phyloP scores from a whole-genome alignment of 2,888 invertebrate genomes.

The Lasioglossum malachurum region DNA sequence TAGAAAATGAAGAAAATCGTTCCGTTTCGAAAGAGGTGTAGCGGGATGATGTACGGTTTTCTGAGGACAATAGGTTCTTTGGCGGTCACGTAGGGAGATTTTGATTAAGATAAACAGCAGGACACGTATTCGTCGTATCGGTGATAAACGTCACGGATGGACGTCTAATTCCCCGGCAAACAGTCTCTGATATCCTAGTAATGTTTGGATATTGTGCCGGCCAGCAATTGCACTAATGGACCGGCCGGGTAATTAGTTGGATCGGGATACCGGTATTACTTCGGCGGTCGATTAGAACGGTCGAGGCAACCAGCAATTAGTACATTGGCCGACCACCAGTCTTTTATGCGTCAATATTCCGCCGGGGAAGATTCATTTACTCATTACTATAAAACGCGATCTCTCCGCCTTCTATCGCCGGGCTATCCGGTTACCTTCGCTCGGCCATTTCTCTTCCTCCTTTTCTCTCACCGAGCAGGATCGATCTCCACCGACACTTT shows the following conservation, averaged over 20 bases:
- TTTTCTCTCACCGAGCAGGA: neutral
- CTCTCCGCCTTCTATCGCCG: neutral
- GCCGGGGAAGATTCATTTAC: constrained; percentile 44
- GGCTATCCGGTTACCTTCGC: constrained; percentile 30
- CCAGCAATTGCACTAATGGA: constrained; percentile 60
- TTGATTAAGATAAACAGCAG: neutral
- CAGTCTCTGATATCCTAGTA: constrained; percentile 42
- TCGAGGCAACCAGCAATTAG: constrained; percentile 53
- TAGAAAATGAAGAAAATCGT: neutral
- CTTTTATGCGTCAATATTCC: constrained; percentile 50
- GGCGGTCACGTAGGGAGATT: neutral
- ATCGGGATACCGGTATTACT: constrained; percentile 54
- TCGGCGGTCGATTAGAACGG: constrained; percentile 42
- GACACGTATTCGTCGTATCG: neutral
- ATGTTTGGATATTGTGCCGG: constrained; percentile 51
- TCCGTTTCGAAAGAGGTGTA: neutral
- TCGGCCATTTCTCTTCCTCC: neutral
- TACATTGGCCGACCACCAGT: constrained; percentile 39
- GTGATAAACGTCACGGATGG: constrained; percentile 24
- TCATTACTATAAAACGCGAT: constrained; percentile 45
- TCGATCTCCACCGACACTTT: neutral
- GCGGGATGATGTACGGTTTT: neutral
- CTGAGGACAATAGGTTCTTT: neutral
- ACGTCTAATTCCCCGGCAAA: constrained; percentile 49
- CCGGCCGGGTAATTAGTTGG: constrained; percentile 54